phyloP scores from a whole-genome alignment of 2,113 vertebrate genomes.

The Phrynocephalus versicolor region DNA sequence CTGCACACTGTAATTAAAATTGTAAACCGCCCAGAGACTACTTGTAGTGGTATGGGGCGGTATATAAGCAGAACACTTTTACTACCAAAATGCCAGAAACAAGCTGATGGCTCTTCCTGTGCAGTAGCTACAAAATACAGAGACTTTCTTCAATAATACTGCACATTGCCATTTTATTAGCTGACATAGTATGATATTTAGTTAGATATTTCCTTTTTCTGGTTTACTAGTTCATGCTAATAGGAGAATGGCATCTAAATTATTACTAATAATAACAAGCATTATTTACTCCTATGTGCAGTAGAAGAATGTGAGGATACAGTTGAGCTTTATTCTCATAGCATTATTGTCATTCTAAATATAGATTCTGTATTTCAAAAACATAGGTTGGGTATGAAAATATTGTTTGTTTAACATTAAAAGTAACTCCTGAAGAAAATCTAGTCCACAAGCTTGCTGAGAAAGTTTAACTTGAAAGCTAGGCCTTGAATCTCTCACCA shows the following conservation, averaged over 20 bases:
- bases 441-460: neutral
- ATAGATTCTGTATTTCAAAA: neutral
- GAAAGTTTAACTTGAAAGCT: constrained; percentile 12
- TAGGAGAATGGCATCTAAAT: constrained; percentile 16
- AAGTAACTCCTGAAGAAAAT: neutral
- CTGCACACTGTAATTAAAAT: no score
- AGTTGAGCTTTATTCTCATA: neutral
- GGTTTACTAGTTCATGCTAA: constrained; percentile 19
- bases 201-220: constrained; percentile 34
- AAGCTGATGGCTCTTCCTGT: constrained; percentile 31
- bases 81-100: constrained; percentile 32
- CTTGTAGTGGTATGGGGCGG: no score
- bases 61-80: no score
- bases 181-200: constrained; percentile 8
- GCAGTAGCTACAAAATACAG: constrained; percentile 35
- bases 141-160: constrained; percentile 35
- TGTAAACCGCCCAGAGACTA: no score
- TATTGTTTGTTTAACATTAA: neutral
- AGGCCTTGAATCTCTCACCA: constrained; percentile 19
- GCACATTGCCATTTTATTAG: constrained; percentile 7
- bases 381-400: constrained; percentile 33
- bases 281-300: neutral
- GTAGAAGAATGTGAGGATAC: neutral
- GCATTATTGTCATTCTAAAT: constrained; percentile 1
- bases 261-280: constrained; percentile 21